These are phyloP conservation scores for Hylaea fasciaria DNA, from an alignment of 2,888 invertebrate genomes.

Conservation along the genomic window DNA sequence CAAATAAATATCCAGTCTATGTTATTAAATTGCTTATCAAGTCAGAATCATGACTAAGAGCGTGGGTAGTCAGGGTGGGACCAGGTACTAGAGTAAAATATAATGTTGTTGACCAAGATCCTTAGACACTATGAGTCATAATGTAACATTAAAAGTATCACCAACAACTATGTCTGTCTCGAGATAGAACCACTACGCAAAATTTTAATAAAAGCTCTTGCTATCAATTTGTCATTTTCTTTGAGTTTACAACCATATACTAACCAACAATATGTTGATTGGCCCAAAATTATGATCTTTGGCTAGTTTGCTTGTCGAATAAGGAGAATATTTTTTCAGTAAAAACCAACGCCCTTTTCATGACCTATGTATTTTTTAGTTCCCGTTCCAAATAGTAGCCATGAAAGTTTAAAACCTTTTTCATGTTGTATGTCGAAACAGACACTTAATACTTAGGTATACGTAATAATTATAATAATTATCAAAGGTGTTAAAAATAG, in stretches of 20 bases:
- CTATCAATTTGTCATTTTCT: no score
- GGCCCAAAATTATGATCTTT: no score
- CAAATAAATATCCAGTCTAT: not conserved
- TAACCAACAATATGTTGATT: no score
- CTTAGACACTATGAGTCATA: slow-evolving; percentile 19
- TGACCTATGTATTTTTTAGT: no score
- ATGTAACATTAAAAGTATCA: slow-evolving; percentile 28
- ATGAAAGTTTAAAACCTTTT: no score
- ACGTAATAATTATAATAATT: slow-evolving; percentile 9
- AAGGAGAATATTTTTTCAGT: no score
- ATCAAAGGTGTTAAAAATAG: slow-evolving; percentile 24
- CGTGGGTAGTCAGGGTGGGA: not conserved
- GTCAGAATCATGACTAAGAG: not conserved
- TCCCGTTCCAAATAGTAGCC: no score
- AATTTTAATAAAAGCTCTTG: no score
- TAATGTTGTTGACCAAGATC: slow-evolving; percentile 1
- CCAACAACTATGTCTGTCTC: slow-evolving; percentile 16
- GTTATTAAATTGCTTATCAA: not conserved
- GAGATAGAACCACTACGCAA: slow-evolving; percentile 6
- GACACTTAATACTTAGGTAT: slow-evolving; percentile 1
- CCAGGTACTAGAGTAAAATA: not conserved
- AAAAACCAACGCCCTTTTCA: no score
- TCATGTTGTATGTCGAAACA: slow-evolving; percentile 11
- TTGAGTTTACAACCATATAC: no score
- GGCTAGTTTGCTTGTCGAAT: no score